Conservation (phyloP, 2,113 vertebrate species). For the Petrocephalus zakoni region DNA sequence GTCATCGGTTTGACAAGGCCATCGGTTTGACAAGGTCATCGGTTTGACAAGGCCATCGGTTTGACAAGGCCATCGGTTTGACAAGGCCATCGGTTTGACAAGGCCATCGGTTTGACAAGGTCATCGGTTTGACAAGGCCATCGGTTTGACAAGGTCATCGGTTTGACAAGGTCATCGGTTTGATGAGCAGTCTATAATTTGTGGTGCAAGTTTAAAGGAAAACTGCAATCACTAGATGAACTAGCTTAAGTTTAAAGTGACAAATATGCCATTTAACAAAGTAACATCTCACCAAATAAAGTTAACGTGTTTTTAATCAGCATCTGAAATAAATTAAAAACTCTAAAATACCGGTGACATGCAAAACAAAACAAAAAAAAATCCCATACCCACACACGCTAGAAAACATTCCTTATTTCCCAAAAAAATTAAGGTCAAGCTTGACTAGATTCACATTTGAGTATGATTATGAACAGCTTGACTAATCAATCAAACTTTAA, state of each 20-base stretch:
- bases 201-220: too few relatives aligned
- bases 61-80: too few relatives aligned
- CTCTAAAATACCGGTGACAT: background rate
- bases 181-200: too few relatives aligned
- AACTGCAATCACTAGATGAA: background rate
- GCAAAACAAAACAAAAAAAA: background rate
- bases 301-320: background rate
- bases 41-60: too few relatives aligned
- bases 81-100: too few relatives aligned
- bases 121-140: too few relatives aligned
- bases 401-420: background rate
- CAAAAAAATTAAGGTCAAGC: background rate
- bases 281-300: background rate
- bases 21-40: too few relatives aligned
- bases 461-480: background rate
- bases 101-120: too few relatives aligned
- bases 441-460: background rate
- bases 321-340: background rate
- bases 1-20: too few relatives aligned
- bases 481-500: background rate
- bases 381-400: background rate
- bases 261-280: background rate
- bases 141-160: too few relatives aligned
- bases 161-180: too few relatives aligned
- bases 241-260: background rate